Evolutionary conservation across 2,113 vertebrate species (phyloP), one percentile per base, ranked within the genome.

Genomic region (Dermatemys mawii): DNA sequence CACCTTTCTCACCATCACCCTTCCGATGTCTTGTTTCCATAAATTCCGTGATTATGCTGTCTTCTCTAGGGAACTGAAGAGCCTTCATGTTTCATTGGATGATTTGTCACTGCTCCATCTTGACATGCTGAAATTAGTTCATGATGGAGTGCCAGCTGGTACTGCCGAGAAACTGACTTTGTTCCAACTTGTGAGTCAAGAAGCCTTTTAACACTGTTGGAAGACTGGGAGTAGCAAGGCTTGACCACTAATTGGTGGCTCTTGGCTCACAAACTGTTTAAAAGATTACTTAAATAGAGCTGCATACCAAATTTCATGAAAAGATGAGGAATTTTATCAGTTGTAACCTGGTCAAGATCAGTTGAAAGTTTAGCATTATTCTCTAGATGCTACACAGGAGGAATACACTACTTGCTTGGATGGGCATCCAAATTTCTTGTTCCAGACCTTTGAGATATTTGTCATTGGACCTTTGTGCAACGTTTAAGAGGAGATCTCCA

Each of bases 381-480:
- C 26, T 50, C 44, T 29, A 70, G n/a, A 70, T 38, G n/a, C 19
- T 81, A 67, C 89, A 38, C 9, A 60, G 63, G 63, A 41, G 44
- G 14, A 90, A 84, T 2, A 32, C 22, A 17, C 6, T 44, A 2
- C n/a, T n/a, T 67, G 29, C 70, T 88, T 63, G 46, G 87, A 87
- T 22, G 8, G 46, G 1, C 50, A 81, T 0, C 60, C 60, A 67
- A 0, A 49, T 55, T 78, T 10, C 41, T 46, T 57, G 11, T 4
- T 81, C 81, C 57, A 1, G n/a, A 46, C 50, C 44, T 81, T 26
- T 44, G 46, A 90, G 48, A n/a, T 50, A 17, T 1, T 50, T 57
- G 4, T 35, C 32, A 44, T 19, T 19, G 60, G 63, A 70, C n/a
- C 29, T 70, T 70, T 5, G 19, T 70, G 63, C 19, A 70, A 70